phyloP scores from a whole-genome alignment of 2,888 invertebrate genomes.

The Megaustenia siamemsis region DNA sequence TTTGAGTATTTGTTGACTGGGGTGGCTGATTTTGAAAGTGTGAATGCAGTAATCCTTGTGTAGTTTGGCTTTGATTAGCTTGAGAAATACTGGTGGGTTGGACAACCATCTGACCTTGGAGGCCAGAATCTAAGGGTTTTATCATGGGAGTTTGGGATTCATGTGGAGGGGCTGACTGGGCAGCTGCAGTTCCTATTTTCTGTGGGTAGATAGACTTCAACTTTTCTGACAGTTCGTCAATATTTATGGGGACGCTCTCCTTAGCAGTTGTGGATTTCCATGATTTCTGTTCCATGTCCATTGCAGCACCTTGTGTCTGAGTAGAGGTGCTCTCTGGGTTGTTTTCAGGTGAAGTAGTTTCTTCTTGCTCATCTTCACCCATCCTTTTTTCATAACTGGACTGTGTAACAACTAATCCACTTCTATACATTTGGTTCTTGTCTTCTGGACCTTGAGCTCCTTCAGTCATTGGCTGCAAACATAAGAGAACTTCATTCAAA shows the following conservation, averaged over 20 bases:
- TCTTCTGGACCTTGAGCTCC: conserved; percentile 49
- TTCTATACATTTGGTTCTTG: conserved; percentile 60
- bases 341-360: conserved; percentile 61
- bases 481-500: not conserved
- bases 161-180: conserved; percentile 43
- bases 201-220: conserved; percentile 63
- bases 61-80: not conserved
- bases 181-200: conserved; percentile 52
- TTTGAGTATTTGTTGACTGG: conserved; percentile 9
- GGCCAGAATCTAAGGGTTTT: conserved; percentile 22
- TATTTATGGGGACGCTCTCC: conserved; percentile 69
- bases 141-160: conserved; percentile 27
- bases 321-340: conserved; percentile 40
- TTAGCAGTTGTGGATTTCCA: conserved; percentile 61
- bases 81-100: not conserved
- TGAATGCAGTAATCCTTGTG: conserved; percentile 2
- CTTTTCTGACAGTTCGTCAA: conserved; percentile 72
- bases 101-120: conserved; percentile 9
- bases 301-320: conserved; percentile 41
- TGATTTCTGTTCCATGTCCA: conserved; percentile 58
- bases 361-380: conserved; percentile 70
- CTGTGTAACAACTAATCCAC: conserved; percentile 58
- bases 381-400: conserved; percentile 65
- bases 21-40: conserved; percentile 30
- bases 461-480: conserved; percentile 44